Conservation (phyloP, 2,797 vertebrate genomes). For the Syngnathus acus region DNA sequence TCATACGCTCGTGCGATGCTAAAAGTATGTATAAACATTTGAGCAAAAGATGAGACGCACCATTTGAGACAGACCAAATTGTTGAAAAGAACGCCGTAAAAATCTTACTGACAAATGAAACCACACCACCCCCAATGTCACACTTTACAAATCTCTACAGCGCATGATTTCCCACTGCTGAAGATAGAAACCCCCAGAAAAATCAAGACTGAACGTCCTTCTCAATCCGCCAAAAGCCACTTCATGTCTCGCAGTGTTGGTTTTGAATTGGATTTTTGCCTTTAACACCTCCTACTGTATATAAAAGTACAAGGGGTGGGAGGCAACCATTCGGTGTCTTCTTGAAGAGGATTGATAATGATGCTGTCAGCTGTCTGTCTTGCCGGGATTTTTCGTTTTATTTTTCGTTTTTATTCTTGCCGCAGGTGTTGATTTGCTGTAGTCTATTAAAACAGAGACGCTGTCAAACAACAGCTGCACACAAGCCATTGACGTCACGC, state of each 20-base stretch:
- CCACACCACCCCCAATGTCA: too few species aligned
- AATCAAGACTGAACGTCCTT: background rate
- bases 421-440: constrained; percentile 28
- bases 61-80: too few species aligned
- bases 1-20: too few species aligned
- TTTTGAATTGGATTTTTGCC: constrained; percentile 39
- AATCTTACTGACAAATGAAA: too few species aligned
- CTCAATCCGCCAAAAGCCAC: constrained; percentile 14
- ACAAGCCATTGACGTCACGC: background rate
- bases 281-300: constrained; percentile 17
- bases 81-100: too few species aligned
- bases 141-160: background rate
- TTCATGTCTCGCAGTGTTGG: constrained; percentile 12
- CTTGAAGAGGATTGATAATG: constrained; percentile 34
- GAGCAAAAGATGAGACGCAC: too few species aligned
- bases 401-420: constrained; percentile 9
- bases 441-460: constrained; percentile 27
- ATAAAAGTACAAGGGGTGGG: constrained; percentile 20
- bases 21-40: too few species aligned
- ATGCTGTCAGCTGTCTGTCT: constrained; percentile 51
- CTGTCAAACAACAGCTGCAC: constrained; percentile 5
- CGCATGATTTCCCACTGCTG: too few species aligned
- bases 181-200: too few species aligned
- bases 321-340: constrained; percentile 28
- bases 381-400: background rate